Conservation (phyloP, 2,888 invertebrate species). For the Cheilosia pagana region DNA sequence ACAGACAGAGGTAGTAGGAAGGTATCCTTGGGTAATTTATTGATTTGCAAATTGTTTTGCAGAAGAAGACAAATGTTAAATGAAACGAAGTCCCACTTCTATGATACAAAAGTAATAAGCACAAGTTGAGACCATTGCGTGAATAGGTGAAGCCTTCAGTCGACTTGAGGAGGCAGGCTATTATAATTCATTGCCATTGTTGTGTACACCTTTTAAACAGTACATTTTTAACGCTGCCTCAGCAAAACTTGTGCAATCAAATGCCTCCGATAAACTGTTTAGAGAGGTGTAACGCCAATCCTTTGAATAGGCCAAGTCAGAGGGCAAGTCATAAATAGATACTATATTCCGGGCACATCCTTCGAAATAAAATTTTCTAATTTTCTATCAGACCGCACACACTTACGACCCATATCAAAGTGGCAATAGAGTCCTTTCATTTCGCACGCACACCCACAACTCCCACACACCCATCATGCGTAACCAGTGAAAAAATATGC, state of each 20-base stretch:
- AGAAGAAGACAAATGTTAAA: conserved; percentile 17
- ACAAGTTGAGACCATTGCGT: not conserved
- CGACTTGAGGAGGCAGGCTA: not conserved
- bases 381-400: conserved; percentile 68
- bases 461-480: conserved; percentile 68
- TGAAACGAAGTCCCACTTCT: conserved; percentile 3
- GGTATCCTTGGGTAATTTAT: conserved; percentile 9
- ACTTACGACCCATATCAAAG: conserved; percentile 40
- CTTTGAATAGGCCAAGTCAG: not conserved
- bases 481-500: conserved; percentile 68
- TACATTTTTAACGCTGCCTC: not conserved
- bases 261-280: not conserved
- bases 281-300: not conserved
- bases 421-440: conserved; percentile 40
- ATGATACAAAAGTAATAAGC: not conserved
- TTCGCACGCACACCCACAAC: conserved; percentile 25
- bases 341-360: conserved; percentile 55
- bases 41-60: conserved; percentile 13
- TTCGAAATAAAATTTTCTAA: conserved; percentile 63
- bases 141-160: too few species aligned
- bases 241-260: conserved; percentile 3
- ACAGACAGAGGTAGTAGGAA: not conserved
- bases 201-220: not conserved
- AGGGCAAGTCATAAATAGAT: not conserved
- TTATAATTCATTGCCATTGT: not conserved